Percentiles rank a stretch among this genome's conserved stretches.
Evolutionary conservation across 2,888 invertebrate genomes (phyloP).

Genomic region (Hofmannophila pseudospretella): DNA sequence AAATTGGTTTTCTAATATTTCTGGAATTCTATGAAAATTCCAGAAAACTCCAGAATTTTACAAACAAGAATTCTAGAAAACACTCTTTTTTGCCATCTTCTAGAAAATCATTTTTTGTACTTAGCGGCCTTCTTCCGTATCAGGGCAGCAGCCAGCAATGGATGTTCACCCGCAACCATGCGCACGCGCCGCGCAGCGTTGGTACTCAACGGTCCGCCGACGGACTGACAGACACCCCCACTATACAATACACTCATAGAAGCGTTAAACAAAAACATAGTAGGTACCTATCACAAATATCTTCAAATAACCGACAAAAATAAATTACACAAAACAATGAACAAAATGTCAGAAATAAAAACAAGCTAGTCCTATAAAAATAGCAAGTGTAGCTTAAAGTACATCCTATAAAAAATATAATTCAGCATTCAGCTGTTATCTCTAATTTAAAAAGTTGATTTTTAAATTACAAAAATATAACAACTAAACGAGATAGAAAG

Average conservation of each 20-base stretch:
- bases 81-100: too few species aligned
- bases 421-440: constrained; percentile 62
- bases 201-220: not conserved
- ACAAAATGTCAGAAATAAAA: constrained; percentile 40
- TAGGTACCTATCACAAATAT: constrained; percentile 18
- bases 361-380: constrained; percentile 72
- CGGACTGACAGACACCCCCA: constrained; percentile 11
- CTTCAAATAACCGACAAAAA: constrained; percentile 38
- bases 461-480: constrained; percentile 62
- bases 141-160: too few species aligned
- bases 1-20: too few species aligned
- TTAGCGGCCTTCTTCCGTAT: too few species aligned
- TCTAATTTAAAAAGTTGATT: constrained; percentile 63
- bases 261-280: constrained; percentile 34
- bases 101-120: too few species aligned
- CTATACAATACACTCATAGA: constrained; percentile 29
- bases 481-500: constrained; percentile 39
- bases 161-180: not conserved
- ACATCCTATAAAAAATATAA: constrained; percentile 74
- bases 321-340: constrained; percentile 44
- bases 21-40: too few species aligned
- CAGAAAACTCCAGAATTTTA: too few species aligned
- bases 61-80: too few species aligned
- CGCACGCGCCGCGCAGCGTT: not conserved
- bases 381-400: constrained; percentile 74